phyloP scores from a whole-genome alignment of 2,113 vertebrate species.

The Pelecanoides urinatrix region DNA sequence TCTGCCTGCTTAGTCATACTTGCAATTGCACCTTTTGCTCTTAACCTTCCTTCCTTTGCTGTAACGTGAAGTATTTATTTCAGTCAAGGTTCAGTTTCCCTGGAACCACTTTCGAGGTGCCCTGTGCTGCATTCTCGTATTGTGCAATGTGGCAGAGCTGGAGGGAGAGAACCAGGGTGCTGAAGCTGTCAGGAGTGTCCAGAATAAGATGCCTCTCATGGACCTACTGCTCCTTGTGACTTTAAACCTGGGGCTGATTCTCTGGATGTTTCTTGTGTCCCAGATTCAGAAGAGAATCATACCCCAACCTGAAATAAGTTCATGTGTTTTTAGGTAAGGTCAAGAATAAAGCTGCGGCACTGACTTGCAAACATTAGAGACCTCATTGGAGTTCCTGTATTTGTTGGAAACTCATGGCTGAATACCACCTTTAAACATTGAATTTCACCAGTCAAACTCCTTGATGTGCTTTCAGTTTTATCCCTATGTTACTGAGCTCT shows the following conservation, averaged over 20 bases:
- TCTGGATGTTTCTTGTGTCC: not conserved
- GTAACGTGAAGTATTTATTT: constrained; percentile 15
- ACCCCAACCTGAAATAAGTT: not conserved
- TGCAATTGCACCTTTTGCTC: constrained; percentile 36
- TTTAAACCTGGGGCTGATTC: not conserved
- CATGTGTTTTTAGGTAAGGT: not conserved
- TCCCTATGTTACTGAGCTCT: not conserved
- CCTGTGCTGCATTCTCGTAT: not conserved
- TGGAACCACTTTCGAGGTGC: not conserved
- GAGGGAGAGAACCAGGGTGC: not conserved
- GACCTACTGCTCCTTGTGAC: not conserved
- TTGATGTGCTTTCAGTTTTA: not conserved
- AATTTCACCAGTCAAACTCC: not conserved
- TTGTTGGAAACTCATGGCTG: not conserved
- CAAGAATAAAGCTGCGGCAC: not conserved
- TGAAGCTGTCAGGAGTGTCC: not conserved
- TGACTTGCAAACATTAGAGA: not conserved
- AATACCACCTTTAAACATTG: not conserved
- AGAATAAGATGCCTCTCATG: not conserved
- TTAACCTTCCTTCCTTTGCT: not conserved
- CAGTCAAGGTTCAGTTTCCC: not conserved
- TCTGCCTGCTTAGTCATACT: constrained; percentile 56
- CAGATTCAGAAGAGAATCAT: not conserved
- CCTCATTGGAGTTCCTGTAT: not conserved
- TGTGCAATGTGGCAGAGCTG: not conserved